A percentile compares a stretch with the other conserved stretches of the same genome.
phyloP scores from a whole-genome alignment of 2,888 invertebrate genomes.

The Caenorhabditis doughertyi region DNA sequence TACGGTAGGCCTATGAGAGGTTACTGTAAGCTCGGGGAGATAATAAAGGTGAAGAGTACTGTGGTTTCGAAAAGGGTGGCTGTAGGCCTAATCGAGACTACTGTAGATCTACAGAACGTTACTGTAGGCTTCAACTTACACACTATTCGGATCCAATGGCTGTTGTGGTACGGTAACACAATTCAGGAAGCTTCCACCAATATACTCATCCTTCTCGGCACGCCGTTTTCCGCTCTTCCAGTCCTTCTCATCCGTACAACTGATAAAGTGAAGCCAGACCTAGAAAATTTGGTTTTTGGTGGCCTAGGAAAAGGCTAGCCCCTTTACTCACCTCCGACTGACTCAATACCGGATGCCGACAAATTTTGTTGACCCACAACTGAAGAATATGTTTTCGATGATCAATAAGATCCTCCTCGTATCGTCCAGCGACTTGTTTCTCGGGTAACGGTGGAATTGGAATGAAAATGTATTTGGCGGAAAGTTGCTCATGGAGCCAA shows the following conservation, averaged over 20 bases:
- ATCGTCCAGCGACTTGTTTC: conserved; percentile 95
- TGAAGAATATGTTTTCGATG: conserved; percentile 94
- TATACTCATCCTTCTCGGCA: conserved; percentile 94
- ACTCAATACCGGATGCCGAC: conserved; percentile 95
- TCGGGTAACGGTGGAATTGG: conserved; percentile 98
- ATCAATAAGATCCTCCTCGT: conserved; percentile 97
- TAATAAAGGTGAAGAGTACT: no score
- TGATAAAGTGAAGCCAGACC: conserved; percentile 97
- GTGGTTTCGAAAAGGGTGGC: no score
- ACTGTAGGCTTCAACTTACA: conserved; percentile 84
- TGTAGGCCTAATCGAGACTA: no score
- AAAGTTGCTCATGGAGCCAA: conserved; percentile 95
- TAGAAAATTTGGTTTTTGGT: conserved; percentile 81
- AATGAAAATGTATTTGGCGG: conserved; percentile 94
- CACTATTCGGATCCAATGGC: conserved; percentile 85
- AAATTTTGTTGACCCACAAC: conserved; percentile 96
- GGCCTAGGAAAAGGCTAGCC: no score
- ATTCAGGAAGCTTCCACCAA: conserved; percentile 93
- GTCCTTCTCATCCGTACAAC: conserved; percentile 96
- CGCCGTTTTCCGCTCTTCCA: conserved; percentile 97
- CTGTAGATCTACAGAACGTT: no score
- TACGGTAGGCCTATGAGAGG: no score
- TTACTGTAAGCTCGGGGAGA: no score
- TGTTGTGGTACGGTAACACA: conserved; percentile 91
- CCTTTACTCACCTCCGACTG: conserved; percentile 85